A percentile compares a stretch with the other conserved stretches of the same genome.
These are phyloP conservation scores for Caenorhabditis brenneri DNA, from an alignment of 1,140 invertebrate species.

Conservation along the genomic window DNA sequence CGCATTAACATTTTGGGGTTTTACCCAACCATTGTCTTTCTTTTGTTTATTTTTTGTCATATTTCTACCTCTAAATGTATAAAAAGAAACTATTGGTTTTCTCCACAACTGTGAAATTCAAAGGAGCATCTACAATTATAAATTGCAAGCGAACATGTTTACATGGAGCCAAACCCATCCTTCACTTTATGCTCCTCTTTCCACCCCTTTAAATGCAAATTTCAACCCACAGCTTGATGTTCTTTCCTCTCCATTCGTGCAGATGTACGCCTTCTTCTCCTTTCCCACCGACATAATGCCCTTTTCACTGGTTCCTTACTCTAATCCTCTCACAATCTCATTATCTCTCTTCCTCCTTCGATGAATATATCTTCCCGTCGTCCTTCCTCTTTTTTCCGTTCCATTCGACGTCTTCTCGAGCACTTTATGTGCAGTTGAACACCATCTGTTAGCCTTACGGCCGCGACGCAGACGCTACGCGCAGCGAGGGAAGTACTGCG, in stretches of 20 bases:
- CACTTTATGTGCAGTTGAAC: slow-evolving; percentile 8
- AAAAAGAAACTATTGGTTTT: not conserved
- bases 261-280: not conserved
- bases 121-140: too few relatives aligned
- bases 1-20: not conserved
- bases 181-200: not conserved
- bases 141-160: too few relatives aligned
- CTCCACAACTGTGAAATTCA: too few relatives aligned
- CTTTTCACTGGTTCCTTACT: not conserved
- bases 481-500: not conserved
- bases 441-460: not conserved
- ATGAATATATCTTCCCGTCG: not conserved
- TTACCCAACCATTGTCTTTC: not conserved
- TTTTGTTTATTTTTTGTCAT: not conserved
- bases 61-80: not conserved
- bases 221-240: not conserved
- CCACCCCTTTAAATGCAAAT: not conserved
- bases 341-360: not conserved
- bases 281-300: not conserved
- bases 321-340: not conserved
- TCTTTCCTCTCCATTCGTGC: not conserved
- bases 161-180: too few relatives aligned
- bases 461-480: slow-evolving; percentile 12
- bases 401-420: slow-evolving; percentile 17
- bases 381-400: not conserved